These are phyloP conservation scores for Baronia brevicornis DNA, from an alignment of 2,888 invertebrate species.

Conservation along the genomic window DNA sequence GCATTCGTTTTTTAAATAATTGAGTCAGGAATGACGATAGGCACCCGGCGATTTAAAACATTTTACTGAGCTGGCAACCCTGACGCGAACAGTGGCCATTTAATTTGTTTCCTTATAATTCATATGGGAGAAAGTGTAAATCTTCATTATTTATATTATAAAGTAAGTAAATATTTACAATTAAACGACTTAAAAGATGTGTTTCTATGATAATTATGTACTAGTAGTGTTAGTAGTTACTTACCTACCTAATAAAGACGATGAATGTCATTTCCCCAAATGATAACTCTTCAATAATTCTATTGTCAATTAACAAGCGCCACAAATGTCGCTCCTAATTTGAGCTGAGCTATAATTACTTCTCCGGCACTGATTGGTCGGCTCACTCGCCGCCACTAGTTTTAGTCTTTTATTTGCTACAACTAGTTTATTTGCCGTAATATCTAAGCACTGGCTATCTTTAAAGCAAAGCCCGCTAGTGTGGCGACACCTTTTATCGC, in stretches of 20 bases:
- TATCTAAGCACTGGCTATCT: conserved; percentile 49
- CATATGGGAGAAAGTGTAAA: conserved; percentile 36
- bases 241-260: conserved; percentile 22
- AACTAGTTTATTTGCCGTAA: conserved; percentile 40
- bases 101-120: conserved; percentile 60
- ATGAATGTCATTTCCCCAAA: conserved; percentile 26
- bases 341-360: conserved; percentile 67
- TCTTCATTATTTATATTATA: conserved; percentile 26
- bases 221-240: too few relatives aligned
- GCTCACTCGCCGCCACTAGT: conserved; percentile 33
- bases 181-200: too few relatives aligned
- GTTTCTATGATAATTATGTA: too few relatives aligned
- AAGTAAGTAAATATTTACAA: too few relatives aligned
- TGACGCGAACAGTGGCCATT: conserved; percentile 56
- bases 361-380: conserved; percentile 51
- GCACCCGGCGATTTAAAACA: conserved; percentile 61
- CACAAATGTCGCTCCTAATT: conserved; percentile 63
- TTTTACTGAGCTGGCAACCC: conserved; percentile 66
- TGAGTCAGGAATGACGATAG: conserved; percentile 70
- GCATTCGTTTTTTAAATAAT: conserved; percentile 71
- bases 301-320: conserved; percentile 62
- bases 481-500: conserved; percentile 69
- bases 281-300: conserved; percentile 58
- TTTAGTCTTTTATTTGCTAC: conserved; percentile 45
- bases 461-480: conserved; percentile 51